Percentiles rank a stretch among this genome's conserved stretches.
Evolutionary conservation across 2,888 invertebrate species (phyloP).

Genomic region (Punctoribates punctum): DNA sequence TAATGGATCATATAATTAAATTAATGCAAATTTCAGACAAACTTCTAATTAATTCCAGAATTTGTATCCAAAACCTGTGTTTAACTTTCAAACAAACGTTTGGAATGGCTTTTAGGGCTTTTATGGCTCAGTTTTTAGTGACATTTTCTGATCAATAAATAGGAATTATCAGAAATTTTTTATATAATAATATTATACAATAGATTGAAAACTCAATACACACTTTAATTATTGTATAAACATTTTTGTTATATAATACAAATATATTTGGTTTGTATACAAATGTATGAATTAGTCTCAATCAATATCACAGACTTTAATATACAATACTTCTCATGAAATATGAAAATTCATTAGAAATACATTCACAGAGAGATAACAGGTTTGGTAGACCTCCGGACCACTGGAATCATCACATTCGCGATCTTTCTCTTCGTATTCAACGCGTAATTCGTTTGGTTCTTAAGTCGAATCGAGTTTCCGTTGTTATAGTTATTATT

Average conservation of each 20-base stretch:
- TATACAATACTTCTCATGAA: neutral
- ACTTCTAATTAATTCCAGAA: too few relatives aligned
- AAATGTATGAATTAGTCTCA: conserved; percentile 2
- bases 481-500: conserved; percentile 40
- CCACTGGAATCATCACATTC: conserved; percentile 14
- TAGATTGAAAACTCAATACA: too few relatives aligned
- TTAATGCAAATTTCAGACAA: too few relatives aligned
- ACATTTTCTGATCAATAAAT: too few relatives aligned
- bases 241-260: neutral
- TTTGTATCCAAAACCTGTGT: too few relatives aligned
- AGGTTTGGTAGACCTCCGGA: conserved; percentile 7
- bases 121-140: too few relatives aligned
- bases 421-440: conserved; percentile 24
- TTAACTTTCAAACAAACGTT: too few relatives aligned
- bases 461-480: neutral
- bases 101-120: too few relatives aligned
- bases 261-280: neutral
- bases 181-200: too few relatives aligned
- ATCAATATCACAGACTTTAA: conserved; percentile 10
- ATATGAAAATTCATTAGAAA: neutral
- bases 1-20: too few relatives aligned
- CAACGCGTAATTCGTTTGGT: conserved; percentile 6
- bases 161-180: too few relatives aligned
- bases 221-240: too few relatives aligned
- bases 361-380: conserved; percentile 17